Conservation (phyloP, 2,113 vertebrate genomes). For the Ivindomyrus marchei region DNA sequence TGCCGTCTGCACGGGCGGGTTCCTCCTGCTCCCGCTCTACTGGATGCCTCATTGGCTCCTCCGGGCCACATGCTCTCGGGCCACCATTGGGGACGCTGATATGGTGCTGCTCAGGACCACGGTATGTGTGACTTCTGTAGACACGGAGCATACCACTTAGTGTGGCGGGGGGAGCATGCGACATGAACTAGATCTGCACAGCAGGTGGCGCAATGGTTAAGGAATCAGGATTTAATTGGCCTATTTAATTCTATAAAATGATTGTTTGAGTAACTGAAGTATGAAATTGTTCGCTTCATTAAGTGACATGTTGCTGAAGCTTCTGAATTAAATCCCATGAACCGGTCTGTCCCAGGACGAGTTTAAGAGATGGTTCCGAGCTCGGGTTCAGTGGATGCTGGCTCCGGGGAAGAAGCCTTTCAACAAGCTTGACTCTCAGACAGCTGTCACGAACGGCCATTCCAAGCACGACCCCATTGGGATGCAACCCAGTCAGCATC, state of each 20-base stretch:
- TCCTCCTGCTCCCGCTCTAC: constrained; percentile 87
- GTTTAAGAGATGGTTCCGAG: constrained; percentile 83
- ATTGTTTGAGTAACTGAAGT: background rate
- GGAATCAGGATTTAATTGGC: background rate
- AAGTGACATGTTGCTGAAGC: background rate
- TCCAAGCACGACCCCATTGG: constrained; percentile 49
- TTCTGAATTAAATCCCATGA: background rate
- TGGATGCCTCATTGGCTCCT: constrained; percentile 91
- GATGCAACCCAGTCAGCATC: constrained; percentile 23
- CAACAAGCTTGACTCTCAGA: constrained; percentile 45
- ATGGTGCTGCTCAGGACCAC: constrained; percentile 82
- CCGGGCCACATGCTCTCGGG: constrained; percentile 66
- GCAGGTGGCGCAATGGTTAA: background rate
- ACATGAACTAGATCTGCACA: background rate
- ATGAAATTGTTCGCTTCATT: background rate
- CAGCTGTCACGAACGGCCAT: constrained; percentile 56
- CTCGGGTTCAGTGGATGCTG: constrained; percentile 65
- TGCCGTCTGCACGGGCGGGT: constrained; percentile 74
- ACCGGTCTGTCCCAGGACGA: constrained; percentile 68
- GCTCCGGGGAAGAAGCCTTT: constrained; percentile 62
- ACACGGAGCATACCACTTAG: background rate
- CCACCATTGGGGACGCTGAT: constrained; percentile 65
- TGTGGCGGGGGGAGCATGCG: background rate
- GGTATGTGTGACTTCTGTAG: constrained; percentile 53
- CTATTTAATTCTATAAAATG: background rate